Percentiles rank a stretch among this genome's conserved stretches.
Conservation (phyloP, 1,140 invertebrate genomes). For the Hormaphis cornu region DNA sequence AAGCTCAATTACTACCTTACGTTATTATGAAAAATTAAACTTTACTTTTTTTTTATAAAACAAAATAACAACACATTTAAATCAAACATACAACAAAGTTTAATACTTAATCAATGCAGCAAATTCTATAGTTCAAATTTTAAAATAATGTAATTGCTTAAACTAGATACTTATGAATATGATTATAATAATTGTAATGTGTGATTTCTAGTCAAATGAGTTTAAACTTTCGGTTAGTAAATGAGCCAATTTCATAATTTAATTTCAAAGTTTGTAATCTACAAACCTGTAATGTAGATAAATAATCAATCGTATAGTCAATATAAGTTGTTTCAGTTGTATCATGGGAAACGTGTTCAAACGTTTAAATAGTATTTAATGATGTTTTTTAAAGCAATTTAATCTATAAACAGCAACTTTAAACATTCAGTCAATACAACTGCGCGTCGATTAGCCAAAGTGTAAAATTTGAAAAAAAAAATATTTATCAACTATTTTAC, state of each 20-base stretch:
- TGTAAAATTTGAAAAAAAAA: constrained; percentile 20
- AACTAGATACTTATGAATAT: neutral
- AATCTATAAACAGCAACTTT: constrained; percentile 9
- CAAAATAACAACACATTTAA: neutral
- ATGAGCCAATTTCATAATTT: neutral
- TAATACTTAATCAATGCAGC: too few species aligned
- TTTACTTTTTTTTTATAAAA: neutral
- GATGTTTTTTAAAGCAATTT: neutral
- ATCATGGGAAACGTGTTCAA: constrained; percentile 2
- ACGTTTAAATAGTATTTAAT: neutral
- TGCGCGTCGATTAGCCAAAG: neutral
- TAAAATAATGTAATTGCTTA: neutral
- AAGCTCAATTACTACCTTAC: neutral
- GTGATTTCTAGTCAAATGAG: too few species aligned
- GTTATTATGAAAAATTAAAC: neutral
- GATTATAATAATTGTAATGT: neutral
- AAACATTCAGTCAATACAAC: constrained; percentile 28
- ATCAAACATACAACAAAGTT: neutral
- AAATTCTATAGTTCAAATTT: too few species aligned
- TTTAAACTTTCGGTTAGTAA: constrained; percentile 1
- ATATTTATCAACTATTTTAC: constrained; percentile 19
- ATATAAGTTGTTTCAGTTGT: neutral
- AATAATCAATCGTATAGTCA: constrained; percentile 3
- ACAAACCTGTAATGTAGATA: neutral
- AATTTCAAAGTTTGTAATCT: neutral